Percentiles rank a stretch among this genome's conserved stretches.
Evolutionary conservation across 1,140 invertebrate species (phyloP).

Genomic region (Drosophila truncata): DNA sequence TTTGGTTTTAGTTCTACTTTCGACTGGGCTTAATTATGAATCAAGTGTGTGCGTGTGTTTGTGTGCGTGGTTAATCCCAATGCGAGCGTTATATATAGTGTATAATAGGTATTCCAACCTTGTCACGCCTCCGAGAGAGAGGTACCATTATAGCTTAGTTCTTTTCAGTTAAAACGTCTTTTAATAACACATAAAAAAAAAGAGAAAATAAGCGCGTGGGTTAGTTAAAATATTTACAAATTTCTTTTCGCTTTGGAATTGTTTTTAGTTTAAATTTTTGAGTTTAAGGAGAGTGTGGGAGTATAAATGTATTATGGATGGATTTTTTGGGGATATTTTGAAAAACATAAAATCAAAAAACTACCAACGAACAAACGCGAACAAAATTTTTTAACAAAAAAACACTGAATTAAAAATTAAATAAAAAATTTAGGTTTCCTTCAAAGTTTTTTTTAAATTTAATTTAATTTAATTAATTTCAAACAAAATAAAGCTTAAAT

Average conservation of each 20-base stretch:
- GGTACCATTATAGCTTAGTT: conserved; percentile 18
- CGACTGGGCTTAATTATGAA: conserved; percentile 30
- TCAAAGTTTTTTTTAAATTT: not conserved
- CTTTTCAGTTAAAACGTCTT: conserved; percentile 13
- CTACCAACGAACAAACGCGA: conserved; percentile 9
- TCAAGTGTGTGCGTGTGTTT: not conserved
- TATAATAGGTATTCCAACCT: conserved; percentile 30
- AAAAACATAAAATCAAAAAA: conserved; percentile 66
- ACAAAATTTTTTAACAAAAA: conserved; percentile 3
- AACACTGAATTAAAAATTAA: conserved; percentile 18
- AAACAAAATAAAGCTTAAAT: conserved; percentile 43
- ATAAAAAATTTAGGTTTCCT: not conserved
- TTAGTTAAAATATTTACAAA: conserved; percentile 26
- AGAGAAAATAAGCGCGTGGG: conserved; percentile 41
- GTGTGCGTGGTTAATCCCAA: conserved; percentile 27
- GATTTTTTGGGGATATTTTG: conserved; percentile 42
- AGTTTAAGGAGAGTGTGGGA: conserved; percentile 11
- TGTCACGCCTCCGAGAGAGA: conserved; percentile 29
- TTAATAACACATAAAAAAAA: conserved; percentile 18
- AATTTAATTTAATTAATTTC: not conserved
- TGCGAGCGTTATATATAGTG: conserved; percentile 13
- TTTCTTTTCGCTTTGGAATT: not conserved
- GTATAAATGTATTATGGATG: conserved; percentile 3
- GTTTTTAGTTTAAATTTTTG: not conserved
- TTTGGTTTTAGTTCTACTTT: conserved; percentile 43